Base-by-base conservation (phyloP, 2,888 invertebrate species). In the Rapana venosa region DNA sequence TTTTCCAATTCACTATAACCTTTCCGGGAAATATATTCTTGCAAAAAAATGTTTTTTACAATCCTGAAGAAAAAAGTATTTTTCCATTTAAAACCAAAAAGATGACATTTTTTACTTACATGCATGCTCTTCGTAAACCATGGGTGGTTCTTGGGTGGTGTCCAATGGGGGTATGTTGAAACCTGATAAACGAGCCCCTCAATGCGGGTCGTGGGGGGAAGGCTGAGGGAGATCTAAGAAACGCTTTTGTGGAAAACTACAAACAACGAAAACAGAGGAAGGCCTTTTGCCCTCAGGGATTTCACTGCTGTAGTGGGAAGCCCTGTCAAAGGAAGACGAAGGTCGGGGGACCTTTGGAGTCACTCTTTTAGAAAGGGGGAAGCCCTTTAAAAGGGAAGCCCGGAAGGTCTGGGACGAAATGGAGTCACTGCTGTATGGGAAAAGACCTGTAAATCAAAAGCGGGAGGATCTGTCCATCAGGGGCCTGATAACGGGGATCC, bases 371-470 rank as follows among this genome's bases (percentile, higher is more conserved):
- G 13, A 2, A 26, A n/a, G 56, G 15, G 47, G 26, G 81, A 47
- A 81, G 36, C 13, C 22, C 22, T 47, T 6, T 81, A 36, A 81
- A 13, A 13, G 13, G 70, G n/a, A 77, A 36, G 36, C 8, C 84
- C 84, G 56, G 81, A 81, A 81, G 81, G 81, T 47, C 81, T 81
- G 1, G 81, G 81, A 81, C 36, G 36, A 2, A 36, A 36, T 81
- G 36, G 36, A 36, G 47, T 36, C 36, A 81, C 36, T 47, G 36
- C 22, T 81, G 26, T 17, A 66, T 66, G 66, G 66, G 66, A 56
- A n/a, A 22, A 66, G 66, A 66, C 66, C 66, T 66, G 26, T 77
- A 8, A 30, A 11, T 66, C 66, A 66, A 47, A 47, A 81, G 22
- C 36, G 8, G 81, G 81, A 81, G 13, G 81, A 81, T 22, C 81